Conservation (phyloP, 2,797 vertebrate genomes). For the Pitangus sulphuratus region DNA sequence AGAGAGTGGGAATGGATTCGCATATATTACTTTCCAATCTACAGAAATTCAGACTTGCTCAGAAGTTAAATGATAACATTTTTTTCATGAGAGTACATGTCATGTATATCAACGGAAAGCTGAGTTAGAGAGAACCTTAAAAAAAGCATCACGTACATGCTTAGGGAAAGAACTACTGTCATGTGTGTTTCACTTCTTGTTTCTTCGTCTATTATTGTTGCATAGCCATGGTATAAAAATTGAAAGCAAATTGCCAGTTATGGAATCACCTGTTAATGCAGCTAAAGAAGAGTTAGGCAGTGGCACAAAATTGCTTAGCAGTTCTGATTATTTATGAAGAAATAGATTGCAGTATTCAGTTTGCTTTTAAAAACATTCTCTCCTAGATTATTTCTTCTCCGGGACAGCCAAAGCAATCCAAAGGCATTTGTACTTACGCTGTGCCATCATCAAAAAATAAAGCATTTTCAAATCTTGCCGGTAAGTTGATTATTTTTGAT, state of each 20-base stretch:
- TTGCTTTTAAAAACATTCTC: constrained; percentile 5
- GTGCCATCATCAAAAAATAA: constrained; percentile 99
- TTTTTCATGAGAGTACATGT: neutral
- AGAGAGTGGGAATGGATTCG: neutral
- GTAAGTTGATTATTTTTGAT: constrained; percentile 78
- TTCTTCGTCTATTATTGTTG: neutral
- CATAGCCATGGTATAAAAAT: neutral
- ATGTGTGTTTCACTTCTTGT: neutral
- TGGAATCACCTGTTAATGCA: neutral
- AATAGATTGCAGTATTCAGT: neutral
- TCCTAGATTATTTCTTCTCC: constrained; percentile 92
- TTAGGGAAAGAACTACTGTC: neutral
- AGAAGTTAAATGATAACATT: neutral
- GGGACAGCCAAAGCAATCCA: constrained; percentile 98
- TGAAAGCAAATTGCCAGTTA: neutral
- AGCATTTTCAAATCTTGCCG: constrained; percentile 98
- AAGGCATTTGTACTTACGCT: constrained; percentile 97
- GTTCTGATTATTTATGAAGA: neutral
- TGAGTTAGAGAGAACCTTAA: neutral
- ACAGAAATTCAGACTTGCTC: neutral
- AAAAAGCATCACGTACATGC: neutral
- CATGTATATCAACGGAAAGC: neutral
- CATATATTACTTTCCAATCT: neutral
- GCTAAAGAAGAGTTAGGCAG: neutral
- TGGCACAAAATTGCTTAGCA: neutral